Percentiles rank a stretch among this genome's conserved stretches.
phyloP scores from a whole-genome alignment of 2,797 vertebrate species.

The Pangasius macronema region DNA sequence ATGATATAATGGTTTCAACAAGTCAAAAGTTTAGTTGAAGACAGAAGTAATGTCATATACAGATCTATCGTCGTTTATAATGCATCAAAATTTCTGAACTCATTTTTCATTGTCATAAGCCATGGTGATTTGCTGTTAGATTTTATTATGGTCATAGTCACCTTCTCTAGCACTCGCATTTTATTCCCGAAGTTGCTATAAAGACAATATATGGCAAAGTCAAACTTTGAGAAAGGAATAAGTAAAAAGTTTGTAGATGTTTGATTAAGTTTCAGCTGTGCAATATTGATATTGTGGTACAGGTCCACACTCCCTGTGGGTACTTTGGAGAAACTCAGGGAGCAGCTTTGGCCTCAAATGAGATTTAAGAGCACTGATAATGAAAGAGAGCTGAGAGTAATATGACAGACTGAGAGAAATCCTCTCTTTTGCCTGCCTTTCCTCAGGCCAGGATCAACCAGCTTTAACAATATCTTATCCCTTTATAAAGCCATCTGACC shows the following conservation, averaged over 20 bases:
- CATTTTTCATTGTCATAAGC: constrained; percentile 6
- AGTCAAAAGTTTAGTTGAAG: constrained; percentile 33
- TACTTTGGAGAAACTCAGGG: constrained; percentile 37
- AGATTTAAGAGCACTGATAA: constrained; percentile 56
- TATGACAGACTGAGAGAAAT: constrained; percentile 55
- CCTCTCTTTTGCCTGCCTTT: constrained; percentile 38
- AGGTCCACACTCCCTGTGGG: constrained; percentile 19
- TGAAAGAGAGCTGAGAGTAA: constrained; percentile 49
- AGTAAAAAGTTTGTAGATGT: constrained; percentile 22
- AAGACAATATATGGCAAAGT: constrained; percentile 18
- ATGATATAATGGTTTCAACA: constrained; percentile 34
- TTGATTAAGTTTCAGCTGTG: constrained; percentile 36
- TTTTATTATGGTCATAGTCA: constrained; percentile 4
- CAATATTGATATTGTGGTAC: constrained; percentile 40
- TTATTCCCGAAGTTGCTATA: constrained; percentile 3
- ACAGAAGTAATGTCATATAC: constrained; percentile 14
- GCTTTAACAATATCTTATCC: constrained; percentile 57
- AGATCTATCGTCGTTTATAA: constrained; percentile 21
- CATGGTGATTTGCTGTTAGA: background rate
- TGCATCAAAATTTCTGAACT: constrained; percentile 4
- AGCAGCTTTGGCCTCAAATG: constrained; percentile 37
- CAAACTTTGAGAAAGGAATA: constrained; percentile 26
- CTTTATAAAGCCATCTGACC: constrained; percentile 54
- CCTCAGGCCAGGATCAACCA: constrained; percentile 51
- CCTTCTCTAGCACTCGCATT: background rate